These are phyloP conservation scores for Sus cebifrons DNA, from an alignment of 2,797 vertebrate species.

Conservation along the genomic window DNA sequence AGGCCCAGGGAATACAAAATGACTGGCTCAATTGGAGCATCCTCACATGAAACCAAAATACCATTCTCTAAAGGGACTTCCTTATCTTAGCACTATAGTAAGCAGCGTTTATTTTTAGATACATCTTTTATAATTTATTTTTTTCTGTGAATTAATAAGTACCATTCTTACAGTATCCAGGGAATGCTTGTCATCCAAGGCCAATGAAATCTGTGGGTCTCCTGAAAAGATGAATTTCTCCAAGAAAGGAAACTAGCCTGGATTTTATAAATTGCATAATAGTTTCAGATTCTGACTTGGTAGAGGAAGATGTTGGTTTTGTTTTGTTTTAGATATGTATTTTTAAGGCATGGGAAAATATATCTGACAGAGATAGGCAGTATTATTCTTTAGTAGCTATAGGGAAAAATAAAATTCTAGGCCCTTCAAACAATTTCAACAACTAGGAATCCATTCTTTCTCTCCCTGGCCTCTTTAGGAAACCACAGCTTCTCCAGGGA, in stretches of 20 bases:
- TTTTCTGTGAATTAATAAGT: conserved; percentile 52
- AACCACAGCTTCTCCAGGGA: conserved; percentile 95
- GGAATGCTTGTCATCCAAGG: not conserved
- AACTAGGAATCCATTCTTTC: not conserved
- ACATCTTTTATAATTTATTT: conserved; percentile 48
- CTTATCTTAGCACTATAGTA: not conserved
- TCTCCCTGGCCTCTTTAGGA: conserved; percentile 90
- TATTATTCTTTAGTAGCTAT: not conserved
- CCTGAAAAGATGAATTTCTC: conserved; percentile 44
- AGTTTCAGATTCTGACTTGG: conserved; percentile 33
- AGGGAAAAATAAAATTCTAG: conserved; percentile 7
- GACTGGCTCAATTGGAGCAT: not conserved
- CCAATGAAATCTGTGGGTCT: conserved; percentile 31
- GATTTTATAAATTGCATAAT: conserved; percentile 34
- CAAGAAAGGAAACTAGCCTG: conserved; percentile 13
- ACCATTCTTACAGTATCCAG: not conserved
- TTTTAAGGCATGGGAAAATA: conserved; percentile 50
- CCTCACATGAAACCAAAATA: not conserved
- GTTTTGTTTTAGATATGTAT: conserved; percentile 2
- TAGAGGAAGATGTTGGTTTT: not conserved
- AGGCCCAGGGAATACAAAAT: not conserved
- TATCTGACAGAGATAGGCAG: not conserved
- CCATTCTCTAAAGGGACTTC: not conserved
- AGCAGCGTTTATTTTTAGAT: conserved; percentile 51
- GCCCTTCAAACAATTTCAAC: not conserved